Base-by-base conservation (phyloP, 2,888 invertebrate genomes). In the Mythimna albipuncta region DNA sequence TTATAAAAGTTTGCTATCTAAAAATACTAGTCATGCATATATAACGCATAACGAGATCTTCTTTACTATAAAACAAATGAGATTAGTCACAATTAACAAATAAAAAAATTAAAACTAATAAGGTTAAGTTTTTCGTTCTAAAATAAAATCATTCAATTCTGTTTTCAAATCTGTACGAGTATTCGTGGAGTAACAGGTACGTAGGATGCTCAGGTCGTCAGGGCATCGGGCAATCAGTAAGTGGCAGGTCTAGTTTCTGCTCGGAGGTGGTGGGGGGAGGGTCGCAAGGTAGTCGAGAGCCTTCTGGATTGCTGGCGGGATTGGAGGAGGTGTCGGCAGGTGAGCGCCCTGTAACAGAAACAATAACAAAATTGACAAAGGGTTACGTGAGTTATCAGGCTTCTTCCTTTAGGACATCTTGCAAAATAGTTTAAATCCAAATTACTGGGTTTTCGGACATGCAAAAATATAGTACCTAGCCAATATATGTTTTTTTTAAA, bases 301-400 rank as follows among this genome's bases (percentile, higher is more conserved):
- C 92, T 97, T 97, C 90, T 97, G 97, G 84, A 98, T 98, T 91
- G 97, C 97, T 89, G 97, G 97, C 72, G 98, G 98, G 77, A 97
- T 97, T 80, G 98, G 98, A n/a, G 98, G 98, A 16, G 98, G 97
- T 16, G 98, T 98, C 9, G 98, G 98, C 79, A 98, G 92, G 94
- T 98, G 98, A 38, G 97, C 97, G 26, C 98, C 98, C 95, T 97
- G 94, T n/a, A 93, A 92, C 21, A 69, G 44, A 72, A 73, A 72
- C 3, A 61, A 61, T 6, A 3, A 47, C 44, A 2, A 16, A 55
- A 11, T 26, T 47, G 35, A 70, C 0, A 26, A 61, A 19, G 21
- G 10, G 2, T 52, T n/a, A 41, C 13, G 2, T 61, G 2, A 58
- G 26, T 66, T 44, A 16, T 47, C 16, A 47, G 16, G 13, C 47